Evolutionary conservation across 2,797 vertebrate genomes (phyloP).

Genomic region (Mus minutoides): DNA sequence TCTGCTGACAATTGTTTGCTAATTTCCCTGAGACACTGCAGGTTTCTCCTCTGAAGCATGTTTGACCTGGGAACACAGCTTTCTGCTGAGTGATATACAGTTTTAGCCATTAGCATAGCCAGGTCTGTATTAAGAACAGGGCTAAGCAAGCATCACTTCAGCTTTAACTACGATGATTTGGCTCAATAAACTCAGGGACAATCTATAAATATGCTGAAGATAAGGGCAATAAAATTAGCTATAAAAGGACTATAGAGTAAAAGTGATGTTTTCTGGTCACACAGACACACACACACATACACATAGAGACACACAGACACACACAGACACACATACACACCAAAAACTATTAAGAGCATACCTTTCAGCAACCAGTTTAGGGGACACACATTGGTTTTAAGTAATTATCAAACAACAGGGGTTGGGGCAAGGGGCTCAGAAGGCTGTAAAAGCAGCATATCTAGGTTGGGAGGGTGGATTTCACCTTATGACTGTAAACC

Average conservation of each 20-base stretch:
- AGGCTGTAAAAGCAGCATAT: slow-evolving; percentile 42
- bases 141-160: slow-evolving; percentile 83
- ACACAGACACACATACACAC: not conserved
- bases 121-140: slow-evolving; percentile 79
- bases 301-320: not conserved
- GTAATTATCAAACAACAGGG: not conserved
- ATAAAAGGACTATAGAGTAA: slow-evolving; percentile 78
- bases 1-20: slow-evolving; percentile 13
- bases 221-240: slow-evolving; percentile 84
- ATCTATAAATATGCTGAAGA: slow-evolving; percentile 82
- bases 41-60: not conserved
- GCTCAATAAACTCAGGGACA: slow-evolving; percentile 81
- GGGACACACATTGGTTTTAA: slow-evolving; percentile 85
- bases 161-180: slow-evolving; percentile 84
- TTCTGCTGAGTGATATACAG: slow-evolving; percentile 74
- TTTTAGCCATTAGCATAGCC: slow-evolving; percentile 67
- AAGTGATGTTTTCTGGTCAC: slow-evolving; percentile 75
- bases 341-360: not conserved
- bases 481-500: slow-evolving; percentile 72
- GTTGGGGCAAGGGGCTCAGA: slow-evolving; percentile 82
- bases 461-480: slow-evolving; percentile 43
- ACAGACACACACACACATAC: not conserved
- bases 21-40: rapidly evolving
- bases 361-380: slow-evolving; percentile 78
- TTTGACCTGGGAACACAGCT: slow-evolving; percentile 71